These are phyloP conservation scores for Phenganax subtilis DNA, from an alignment of 92 coral and sea anemone genomes.

Conservation along the genomic window DNA sequence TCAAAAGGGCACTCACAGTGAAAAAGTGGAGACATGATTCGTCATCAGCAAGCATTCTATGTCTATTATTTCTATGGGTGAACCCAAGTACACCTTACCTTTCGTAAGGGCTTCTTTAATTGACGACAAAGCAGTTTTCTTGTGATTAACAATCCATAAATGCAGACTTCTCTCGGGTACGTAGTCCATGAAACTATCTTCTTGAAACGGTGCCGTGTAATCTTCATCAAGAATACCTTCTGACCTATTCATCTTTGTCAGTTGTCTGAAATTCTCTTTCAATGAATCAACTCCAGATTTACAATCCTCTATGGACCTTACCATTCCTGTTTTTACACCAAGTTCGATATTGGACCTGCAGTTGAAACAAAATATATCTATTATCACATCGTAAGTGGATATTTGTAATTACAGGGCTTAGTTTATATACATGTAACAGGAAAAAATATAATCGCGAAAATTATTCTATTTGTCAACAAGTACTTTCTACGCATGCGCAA, in stretches of 20 bases:
- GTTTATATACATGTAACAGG: no score
- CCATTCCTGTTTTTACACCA: conserved; percentile 84
- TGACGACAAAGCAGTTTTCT: conserved; percentile 50
- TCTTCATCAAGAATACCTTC: conserved; percentile 59
- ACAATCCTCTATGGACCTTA: conserved; percentile 77
- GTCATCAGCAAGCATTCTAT: no score
- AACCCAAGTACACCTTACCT: conserved; percentile 34
- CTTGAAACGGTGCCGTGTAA: conserved; percentile 48
- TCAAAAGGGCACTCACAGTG: no score
- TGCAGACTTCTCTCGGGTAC: conserved; percentile 50
- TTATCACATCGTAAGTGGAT: no score
- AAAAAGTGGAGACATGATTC: no score
- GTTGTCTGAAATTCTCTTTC: conserved; percentile 47
- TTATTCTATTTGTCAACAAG: neutral
- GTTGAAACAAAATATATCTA: neutral
- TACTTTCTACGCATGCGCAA: conserved; percentile 14
- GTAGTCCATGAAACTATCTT: conserved; percentile 39
- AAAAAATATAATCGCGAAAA: no score
- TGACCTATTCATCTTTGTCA: conserved; percentile 50
- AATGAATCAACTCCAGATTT: conserved; percentile 76
- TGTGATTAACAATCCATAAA: conserved; percentile 54
- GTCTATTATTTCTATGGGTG: neutral
- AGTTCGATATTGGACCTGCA: conserved; percentile 68
- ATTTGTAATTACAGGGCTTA: no score
- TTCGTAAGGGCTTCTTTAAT: conserved; percentile 55